Evolutionary conservation across 2,888 invertebrate genomes (phyloP).

Genomic region (Hydropsyche betteni): DNA sequence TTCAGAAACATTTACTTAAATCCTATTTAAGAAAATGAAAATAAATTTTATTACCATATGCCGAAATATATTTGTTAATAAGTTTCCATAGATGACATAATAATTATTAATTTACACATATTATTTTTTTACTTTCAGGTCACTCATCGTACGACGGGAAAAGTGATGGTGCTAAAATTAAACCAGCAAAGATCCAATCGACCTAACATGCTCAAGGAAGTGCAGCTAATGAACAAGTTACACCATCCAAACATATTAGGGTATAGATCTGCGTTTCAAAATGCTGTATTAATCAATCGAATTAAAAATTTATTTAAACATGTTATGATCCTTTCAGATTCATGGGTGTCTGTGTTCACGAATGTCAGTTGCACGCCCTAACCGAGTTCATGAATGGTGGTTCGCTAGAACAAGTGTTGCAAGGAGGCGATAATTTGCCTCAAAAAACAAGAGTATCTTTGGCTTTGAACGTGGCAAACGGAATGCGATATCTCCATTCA

Average conservation of each 20-base stretch:
- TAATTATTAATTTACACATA: too few species aligned
- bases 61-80: too few species aligned
- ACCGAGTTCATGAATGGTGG: conserved; percentile 97
- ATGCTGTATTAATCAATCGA: neutral
- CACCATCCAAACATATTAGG: conserved; percentile 94
- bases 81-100: too few species aligned
- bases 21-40: too few species aligned
- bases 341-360: conserved; percentile 96
- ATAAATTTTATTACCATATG: too few species aligned
- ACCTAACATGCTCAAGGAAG: conserved; percentile 96
- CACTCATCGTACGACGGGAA: conserved; percentile 89
- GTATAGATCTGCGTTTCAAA: conserved; percentile 60
- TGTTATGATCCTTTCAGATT: conserved; percentile 70
- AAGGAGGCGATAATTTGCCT: conserved; percentile 77
- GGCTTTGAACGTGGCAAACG: conserved; percentile 87
- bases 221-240: conserved; percentile 94
- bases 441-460: conserved; percentile 84
- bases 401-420: conserved; percentile 89
- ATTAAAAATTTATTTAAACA: neutral
- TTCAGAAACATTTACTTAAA: too few species aligned
- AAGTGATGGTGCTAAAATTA: conserved; percentile 98
- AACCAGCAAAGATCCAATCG: conserved; percentile 93
- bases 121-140: conserved; percentile 71
- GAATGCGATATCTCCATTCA: conserved; percentile 93
- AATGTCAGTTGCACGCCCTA: conserved; percentile 93